A percentile compares a stretch with the other conserved stretches of the same genome.
These are phyloP conservation scores for Coecobrya sp. DNA, from an alignment of 2,888 invertebrate species.

Conservation along the genomic window DNA sequence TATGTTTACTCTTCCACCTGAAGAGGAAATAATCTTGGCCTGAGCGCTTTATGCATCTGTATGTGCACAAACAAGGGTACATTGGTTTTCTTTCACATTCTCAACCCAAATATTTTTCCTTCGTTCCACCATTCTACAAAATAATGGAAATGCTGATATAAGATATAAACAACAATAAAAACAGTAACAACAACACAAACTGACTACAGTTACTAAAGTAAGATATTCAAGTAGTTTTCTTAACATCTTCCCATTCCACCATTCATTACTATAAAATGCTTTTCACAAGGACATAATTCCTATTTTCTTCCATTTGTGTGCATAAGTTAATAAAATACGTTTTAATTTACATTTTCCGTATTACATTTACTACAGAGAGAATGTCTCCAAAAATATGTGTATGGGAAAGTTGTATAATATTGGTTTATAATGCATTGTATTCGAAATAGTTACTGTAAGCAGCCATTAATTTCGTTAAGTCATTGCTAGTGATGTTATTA, in stretches of 20 bases:
- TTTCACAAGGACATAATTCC: neutral
- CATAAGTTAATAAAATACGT: too few species aligned
- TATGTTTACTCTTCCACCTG: neutral
- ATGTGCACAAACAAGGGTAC: neutral
- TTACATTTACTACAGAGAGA: too few species aligned
- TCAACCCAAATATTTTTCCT: neutral
- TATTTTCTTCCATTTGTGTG: too few species aligned
- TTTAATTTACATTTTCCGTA: too few species aligned
- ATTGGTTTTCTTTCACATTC: too few species aligned
- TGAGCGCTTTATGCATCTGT: neutral
- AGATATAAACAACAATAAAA: conserved; percentile 16
- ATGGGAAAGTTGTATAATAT: too few species aligned
- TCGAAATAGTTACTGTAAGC: too few species aligned
- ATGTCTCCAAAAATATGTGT: too few species aligned
- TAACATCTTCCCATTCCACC: neutral
- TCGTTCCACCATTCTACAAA: neutral
- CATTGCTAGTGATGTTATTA: too few species aligned
- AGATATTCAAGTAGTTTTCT: conserved; percentile 9
- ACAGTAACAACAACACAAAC: neutral
- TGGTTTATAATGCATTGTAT: too few species aligned
- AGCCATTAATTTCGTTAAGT: too few species aligned
- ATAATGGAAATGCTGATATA: conserved; percentile 4
- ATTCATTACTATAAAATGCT: too few species aligned
- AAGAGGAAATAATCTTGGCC: neutral
- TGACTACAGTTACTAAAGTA: neutral